Evolutionary conservation across 2,888 invertebrate species (phyloP).

Genomic region (Pristionchus japonicus): DNA sequence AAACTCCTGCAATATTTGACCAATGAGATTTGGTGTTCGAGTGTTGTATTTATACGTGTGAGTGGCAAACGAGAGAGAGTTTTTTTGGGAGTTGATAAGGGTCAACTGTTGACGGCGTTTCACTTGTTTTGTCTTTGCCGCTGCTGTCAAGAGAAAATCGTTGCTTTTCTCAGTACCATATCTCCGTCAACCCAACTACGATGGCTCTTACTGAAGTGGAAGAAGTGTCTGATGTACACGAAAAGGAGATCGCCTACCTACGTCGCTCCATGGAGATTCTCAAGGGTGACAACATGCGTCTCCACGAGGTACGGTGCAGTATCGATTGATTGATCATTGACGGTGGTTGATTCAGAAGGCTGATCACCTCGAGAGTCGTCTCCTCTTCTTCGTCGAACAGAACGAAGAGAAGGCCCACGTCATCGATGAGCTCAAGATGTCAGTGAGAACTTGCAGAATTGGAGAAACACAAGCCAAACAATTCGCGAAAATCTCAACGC

Average conservation of each 20-base stretch:
- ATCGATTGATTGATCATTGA: background rate
- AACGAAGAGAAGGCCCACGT: slow-evolving; percentile 14
- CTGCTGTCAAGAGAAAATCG: too few relatives aligned
- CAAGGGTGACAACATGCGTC: background rate
- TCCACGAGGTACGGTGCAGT: slow-evolving; percentile 20
- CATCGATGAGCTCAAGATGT: slow-evolving; percentile 22
- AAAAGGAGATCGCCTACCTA: slow-evolving; percentile 33
- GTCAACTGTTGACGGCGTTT: too few relatives aligned
- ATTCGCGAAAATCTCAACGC: too few relatives aligned
- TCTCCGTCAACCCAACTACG: background rate
- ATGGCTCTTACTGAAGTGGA: slow-evolving; percentile 23
- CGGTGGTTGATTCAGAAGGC: too few relatives aligned
- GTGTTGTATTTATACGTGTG: too few relatives aligned
- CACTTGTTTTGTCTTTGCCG: too few relatives aligned
- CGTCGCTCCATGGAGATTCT: slow-evolving; percentile 21
- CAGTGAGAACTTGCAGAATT: background rate
- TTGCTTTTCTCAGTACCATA: slow-evolving; percentile 10
- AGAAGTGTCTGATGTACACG: background rate
- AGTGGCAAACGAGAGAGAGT: too few relatives aligned
- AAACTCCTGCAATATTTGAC: background rate
- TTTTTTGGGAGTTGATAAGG: too few relatives aligned
- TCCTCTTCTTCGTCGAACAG: slow-evolving; percentile 39
- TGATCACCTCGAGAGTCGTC: slow-evolving; percentile 34
- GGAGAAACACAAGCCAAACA: too few relatives aligned
- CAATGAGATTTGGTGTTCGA: background rate